Evolutionary conservation across 2,113 vertebrate species (phyloP).

Genomic region (Phalacrocorax carbo): DNA sequence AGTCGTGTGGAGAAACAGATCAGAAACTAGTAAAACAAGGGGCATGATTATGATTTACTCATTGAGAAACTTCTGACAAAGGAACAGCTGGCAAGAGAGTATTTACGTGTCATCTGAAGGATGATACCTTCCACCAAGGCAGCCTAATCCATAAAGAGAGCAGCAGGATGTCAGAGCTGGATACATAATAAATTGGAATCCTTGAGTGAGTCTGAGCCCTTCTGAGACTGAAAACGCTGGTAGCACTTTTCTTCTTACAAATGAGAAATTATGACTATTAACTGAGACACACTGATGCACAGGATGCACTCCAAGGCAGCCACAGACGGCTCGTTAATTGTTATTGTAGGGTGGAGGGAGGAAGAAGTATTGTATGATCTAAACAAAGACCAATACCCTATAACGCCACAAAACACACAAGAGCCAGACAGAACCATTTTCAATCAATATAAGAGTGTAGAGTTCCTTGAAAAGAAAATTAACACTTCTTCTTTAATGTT

Average conservation of each 20-base stretch:
- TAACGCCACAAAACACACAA: background rate
- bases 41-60: background rate
- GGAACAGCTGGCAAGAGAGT: slow-evolving; percentile 48
- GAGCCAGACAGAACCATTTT: background rate
- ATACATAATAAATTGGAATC: slow-evolving; percentile 57
- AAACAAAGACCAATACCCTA: slow-evolving; percentile 26
- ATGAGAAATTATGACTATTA: slow-evolving; percentile 67
- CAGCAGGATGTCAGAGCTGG: slow-evolving; percentile 41
- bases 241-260: slow-evolving; percentile 48
- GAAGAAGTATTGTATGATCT: slow-evolving; percentile 38
- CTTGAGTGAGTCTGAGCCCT: slow-evolving; percentile 47
- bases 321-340: slow-evolving; percentile 55
- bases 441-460: background rate
- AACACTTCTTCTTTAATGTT: background rate
- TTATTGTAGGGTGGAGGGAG: slow-evolving; percentile 33
- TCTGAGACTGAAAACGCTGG: slow-evolving; percentile 6
- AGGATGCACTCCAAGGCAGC: slow-evolving; percentile 63
- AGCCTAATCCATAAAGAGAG: slow-evolving; percentile 47
- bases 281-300: slow-evolving; percentile 41
- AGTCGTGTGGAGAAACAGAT: background rate
- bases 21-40: background rate
- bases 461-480: background rate
- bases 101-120: slow-evolving; percentile 42
- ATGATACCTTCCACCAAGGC: slow-evolving; percentile 41
- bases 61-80: slow-evolving; percentile 3